Conservation (phyloP, 2,797 vertebrate species). For the Helostoma temminkii region DNA sequence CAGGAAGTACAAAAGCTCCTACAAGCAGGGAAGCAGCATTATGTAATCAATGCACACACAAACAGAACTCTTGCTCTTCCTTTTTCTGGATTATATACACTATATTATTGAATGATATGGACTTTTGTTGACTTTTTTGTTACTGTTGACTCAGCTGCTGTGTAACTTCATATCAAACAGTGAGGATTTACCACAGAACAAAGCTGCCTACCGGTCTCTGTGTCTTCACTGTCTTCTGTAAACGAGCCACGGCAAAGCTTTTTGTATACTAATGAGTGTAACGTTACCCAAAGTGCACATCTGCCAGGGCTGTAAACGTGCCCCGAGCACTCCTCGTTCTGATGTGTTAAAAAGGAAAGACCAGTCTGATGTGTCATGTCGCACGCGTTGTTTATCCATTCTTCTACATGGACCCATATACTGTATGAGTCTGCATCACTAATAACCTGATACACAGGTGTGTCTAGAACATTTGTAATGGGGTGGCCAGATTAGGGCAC, state of each 20-base stretch:
- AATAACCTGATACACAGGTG: no score
- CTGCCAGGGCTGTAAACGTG: neutral
- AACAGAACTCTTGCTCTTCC: constrained; percentile 42
- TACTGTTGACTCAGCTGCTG: constrained; percentile 35
- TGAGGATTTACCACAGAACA: neutral
- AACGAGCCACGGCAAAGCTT: neutral
- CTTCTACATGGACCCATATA: no score
- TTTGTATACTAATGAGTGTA: neutral
- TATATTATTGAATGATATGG: neutral
- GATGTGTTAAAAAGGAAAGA: neutral
- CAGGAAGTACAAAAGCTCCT: constrained; percentile 46
- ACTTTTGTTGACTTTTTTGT: constrained; percentile 2
- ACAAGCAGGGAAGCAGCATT: constrained; percentile 52
- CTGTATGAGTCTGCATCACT: no score
- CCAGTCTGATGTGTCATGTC: no score
- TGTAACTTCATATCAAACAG: neutral
- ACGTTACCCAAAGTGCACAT: neutral
- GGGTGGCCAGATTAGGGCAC: no score
- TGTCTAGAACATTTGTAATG: no score
- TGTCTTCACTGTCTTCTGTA: neutral
- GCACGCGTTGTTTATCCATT: no score
- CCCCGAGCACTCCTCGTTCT: neutral
- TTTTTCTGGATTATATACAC: constrained; percentile 1
- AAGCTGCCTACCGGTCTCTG: neutral
- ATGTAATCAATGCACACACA: constrained; percentile 60